Evolutionary conservation across 1,140 invertebrate species (phyloP), one percentile per base, ranked within the genome.

Genomic region (Scaptomyza montana): DNA sequence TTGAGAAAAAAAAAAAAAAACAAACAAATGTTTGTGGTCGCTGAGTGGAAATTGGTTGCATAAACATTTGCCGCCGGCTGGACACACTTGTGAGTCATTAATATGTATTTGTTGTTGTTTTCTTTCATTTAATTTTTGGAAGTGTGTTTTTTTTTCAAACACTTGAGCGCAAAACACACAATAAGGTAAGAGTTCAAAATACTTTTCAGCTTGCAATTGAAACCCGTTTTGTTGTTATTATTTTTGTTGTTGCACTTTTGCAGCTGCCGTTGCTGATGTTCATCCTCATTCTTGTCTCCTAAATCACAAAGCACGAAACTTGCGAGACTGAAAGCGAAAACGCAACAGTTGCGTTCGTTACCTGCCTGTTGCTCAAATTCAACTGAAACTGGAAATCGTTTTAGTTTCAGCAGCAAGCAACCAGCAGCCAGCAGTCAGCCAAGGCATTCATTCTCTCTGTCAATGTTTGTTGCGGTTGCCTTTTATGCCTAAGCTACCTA

Each of bases 371-470:
- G 82, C 84, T 87, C 65, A 65, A 89, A 71, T 82, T 77, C 53
- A 82, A 87, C 82, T 87, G 78, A 87, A 87, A 87, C 82, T 89
- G 84, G 82, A 87, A 89, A 67, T 70, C 13, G 72, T 59, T 46
- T 30, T 49, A 33, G 50, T 41, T 25, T 25, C 65, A 46, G 16
- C 59, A 13, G 47, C 56, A 10, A 51, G 13, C 57, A 60, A 25
- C n/a, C n/a, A n/a, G n/a, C n/a, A n/a, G n/a, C n/a, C n/a, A n/a
- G n/a, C n/a, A n/a, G n/a, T 36, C 12, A 53, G 25, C 9, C 57
- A 21, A 49, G 16, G 7, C 54, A 57, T 45, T 53, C 66, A 67
- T 75, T 69, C 47, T 53, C 47, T 53, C 43, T 63, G 63, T 56
- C 53, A 28, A 56, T 55, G 53, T 36, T 55, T 9, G 33, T 36